Evolutionary conservation across 2,888 invertebrate species (phyloP).

Genomic region (Acrocera orbiculus): DNA sequence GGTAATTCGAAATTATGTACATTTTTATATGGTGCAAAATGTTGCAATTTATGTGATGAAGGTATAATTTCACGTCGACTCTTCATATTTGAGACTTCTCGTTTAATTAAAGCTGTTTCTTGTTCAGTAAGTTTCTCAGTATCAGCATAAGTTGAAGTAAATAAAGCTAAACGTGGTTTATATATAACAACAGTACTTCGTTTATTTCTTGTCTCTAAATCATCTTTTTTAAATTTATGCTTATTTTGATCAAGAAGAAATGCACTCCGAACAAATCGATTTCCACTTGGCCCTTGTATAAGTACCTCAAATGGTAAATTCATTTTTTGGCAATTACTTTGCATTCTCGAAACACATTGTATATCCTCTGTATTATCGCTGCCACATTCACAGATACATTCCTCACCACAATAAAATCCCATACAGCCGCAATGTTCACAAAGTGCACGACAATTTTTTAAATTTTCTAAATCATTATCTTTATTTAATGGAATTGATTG

Average conservation of each 20-base stretch:
- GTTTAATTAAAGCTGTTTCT: too few relatives aligned
- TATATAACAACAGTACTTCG: constrained; percentile 26
- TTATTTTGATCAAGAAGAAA: constrained; percentile 22
- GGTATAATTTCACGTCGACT: too few relatives aligned
- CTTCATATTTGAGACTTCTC: too few relatives aligned
- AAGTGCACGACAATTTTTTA: constrained; percentile 23
- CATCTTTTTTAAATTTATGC: constrained; percentile 1
- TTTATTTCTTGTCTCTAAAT: constrained; percentile 11
- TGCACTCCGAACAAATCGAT: constrained; percentile 26
- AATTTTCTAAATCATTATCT: constrained; percentile 19
- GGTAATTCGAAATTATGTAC: too few relatives aligned
- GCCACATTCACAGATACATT: constrained; percentile 31
- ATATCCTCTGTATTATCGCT: constrained; percentile 21
- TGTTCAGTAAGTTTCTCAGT: too few relatives aligned
- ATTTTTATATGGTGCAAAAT: too few relatives aligned
- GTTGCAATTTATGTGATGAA: too few relatives aligned
- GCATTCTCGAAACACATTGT: constrained; percentile 25
- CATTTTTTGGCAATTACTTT: constrained; percentile 19
- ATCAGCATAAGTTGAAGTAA: too few relatives aligned
- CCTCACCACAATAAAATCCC: constrained; percentile 31
- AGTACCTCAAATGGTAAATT: constrained; percentile 25
- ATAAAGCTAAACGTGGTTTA: constrained; percentile 20
- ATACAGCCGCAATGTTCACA: constrained; percentile 27
- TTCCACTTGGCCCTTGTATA: constrained; percentile 27
- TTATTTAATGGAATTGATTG: constrained; percentile 10